A percentile compares a stretch with the other conserved stretches of the same genome.
These are phyloP conservation scores for Ptychobarbus kaznakovi DNA, from an alignment of 2,797 vertebrate species.

Conservation along the genomic window DNA sequence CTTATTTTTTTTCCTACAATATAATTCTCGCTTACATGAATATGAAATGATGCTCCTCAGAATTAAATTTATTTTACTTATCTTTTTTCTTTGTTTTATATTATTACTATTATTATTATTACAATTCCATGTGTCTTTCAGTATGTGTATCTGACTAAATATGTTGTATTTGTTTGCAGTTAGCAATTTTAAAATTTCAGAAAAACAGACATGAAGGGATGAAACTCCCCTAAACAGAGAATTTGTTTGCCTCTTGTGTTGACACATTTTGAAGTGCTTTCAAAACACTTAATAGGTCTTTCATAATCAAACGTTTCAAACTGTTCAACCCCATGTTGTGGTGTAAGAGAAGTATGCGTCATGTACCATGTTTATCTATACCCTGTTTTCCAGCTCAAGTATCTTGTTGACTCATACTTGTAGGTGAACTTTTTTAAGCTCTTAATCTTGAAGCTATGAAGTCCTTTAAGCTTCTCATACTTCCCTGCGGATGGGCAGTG, in stretches of 20 bases:
- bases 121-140: not conserved
- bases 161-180: not conserved
- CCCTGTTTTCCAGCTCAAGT: conserved; percentile 5
- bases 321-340: not conserved
- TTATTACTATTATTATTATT: too few relatives aligned
- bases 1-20: too few relatives aligned
- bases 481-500: not conserved
- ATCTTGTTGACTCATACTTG: conserved; percentile 5
- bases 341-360: not conserved
- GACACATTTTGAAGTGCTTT: conserved; percentile 25
- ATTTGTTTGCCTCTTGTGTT: conserved; percentile 4
- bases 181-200: not conserved
- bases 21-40: too few relatives aligned
- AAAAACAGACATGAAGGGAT: not conserved
- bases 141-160: not conserved
- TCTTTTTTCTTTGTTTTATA: not conserved
- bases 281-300: not conserved
- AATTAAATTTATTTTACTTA: not conserved
- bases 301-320: not conserved
- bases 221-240: not conserved
- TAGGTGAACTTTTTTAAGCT: conserved; percentile 6
- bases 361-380: conserved; percentile 6
- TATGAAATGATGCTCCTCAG: not conserved
- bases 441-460: conserved; percentile 11
- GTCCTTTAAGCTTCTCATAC: conserved; percentile 8